These are phyloP conservation scores for Sialia sialis DNA, from an alignment of 2,113 vertebrate genomes.

Conservation along the genomic window DNA sequence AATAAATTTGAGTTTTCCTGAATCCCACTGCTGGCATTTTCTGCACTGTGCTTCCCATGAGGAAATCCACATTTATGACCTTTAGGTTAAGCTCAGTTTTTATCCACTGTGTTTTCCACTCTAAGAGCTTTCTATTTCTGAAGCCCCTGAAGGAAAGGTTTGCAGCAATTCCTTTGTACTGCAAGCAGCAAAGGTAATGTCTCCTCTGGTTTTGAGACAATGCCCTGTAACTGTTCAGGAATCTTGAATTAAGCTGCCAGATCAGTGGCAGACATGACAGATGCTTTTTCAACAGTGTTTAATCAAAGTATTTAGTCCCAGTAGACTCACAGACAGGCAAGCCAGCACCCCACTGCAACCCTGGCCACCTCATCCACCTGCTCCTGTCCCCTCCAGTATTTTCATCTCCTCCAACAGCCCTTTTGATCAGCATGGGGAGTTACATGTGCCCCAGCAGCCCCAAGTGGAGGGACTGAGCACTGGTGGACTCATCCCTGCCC, in stretches of 20 bases:
- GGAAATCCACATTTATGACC: not conserved
- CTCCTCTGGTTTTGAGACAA: not conserved
- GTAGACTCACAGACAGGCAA: not conserved
- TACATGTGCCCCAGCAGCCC: not conserved
- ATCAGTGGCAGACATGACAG: not conserved
- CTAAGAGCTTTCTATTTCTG: not conserved
- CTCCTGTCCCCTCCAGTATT: not conserved
- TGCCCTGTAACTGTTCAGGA: not conserved
- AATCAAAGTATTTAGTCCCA: not conserved
- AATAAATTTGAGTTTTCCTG: not conserved
- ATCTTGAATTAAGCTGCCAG: not conserved
- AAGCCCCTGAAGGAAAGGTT: not conserved
- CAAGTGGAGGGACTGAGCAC: not conserved
- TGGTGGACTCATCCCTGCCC: rapidly evolving
- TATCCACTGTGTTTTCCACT: not conserved
- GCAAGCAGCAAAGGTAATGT: not conserved
- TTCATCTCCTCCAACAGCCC: not conserved
- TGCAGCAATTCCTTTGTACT: not conserved
- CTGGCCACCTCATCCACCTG: not conserved
- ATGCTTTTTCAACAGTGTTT: not conserved
- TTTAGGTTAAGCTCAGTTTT: not conserved
- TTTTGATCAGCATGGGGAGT: not conserved
- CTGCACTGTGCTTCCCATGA: not conserved
- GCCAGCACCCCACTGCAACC: not conserved
- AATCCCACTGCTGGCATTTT: not conserved